Evolutionary conservation across 1,140 invertebrate genomes (phyloP), one percentile per base, ranked within the genome.

Genomic region (Drosophila pectinifera): DNA sequence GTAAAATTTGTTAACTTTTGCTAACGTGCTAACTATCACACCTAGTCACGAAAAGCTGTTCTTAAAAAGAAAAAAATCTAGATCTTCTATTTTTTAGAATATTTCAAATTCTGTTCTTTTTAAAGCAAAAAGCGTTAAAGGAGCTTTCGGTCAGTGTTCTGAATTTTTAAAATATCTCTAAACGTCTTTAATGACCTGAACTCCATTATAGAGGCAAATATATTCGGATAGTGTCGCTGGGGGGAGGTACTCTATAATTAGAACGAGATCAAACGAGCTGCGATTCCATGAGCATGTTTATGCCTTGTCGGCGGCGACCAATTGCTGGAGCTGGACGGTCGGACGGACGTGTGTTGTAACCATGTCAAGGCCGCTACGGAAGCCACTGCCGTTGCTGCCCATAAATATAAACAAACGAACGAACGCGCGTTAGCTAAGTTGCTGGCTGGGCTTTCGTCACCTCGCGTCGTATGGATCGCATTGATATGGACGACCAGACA

Each of bases 351-450:
- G 51, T 82, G 68, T 82, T 88, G 83, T 89, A 88, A 88, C 39
- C 83, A 70, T 88, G 83, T 88, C 83, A 88, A 88, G 83, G 83
- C 70, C 79, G 70, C 73, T 64, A 46, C 63, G 75, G 69, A 68
- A 59, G 57, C 61, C 54, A 72, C 61, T 46, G 20, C 16, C 20
- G 51, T 20, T 61, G 59, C 69, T 69, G 64, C 58, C 76, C 58
- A 73, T 64, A 73, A 55, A 81, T 36, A 61, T 36, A 61, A 61
- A 62, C 10, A 41, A 34, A 45, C 31, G 31, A 36, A n/a, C 13
- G 31, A 53, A 31, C 41, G 38, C 31, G 8, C 43, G 28, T 63
- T 28, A 38, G 28, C 28, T 22, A 41, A 57, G 38, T 42, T 41
- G n/a, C 24, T 42, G 24, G 46, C 31, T 53, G 18, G 26, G 51